A percentile compares a stretch with the other conserved stretches of the same genome.
Conservation (phyloP, 35 echinoderm and acorn worm genomes). For the Heliocidaris erythrogramma region DNA sequence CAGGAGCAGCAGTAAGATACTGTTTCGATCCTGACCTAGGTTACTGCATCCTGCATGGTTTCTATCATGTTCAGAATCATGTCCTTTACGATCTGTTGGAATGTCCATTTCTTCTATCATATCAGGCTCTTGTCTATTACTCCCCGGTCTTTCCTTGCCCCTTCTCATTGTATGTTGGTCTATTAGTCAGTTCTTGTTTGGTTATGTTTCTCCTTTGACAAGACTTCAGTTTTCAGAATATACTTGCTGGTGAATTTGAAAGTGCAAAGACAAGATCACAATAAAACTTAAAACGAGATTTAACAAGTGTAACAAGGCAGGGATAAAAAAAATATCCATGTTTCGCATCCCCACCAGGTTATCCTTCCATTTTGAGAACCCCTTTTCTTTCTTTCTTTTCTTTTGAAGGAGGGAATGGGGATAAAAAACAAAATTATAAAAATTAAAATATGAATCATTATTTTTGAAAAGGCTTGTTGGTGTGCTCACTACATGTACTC, state of each 20-base stretch:
- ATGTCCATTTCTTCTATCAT: neutral
- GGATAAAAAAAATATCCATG: too few species aligned
- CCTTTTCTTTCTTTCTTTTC: too few species aligned
- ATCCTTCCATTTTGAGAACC: too few species aligned
- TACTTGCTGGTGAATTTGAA: neutral
- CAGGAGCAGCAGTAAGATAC: conserved; percentile 70
- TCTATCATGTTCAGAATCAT: neutral
- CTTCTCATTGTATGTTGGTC: neutral
- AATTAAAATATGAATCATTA: too few species aligned
- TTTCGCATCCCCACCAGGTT: too few species aligned
- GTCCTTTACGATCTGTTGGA: neutral
- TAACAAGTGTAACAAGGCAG: too few species aligned
- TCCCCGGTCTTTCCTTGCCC: neutral
- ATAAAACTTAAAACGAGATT: neutral
- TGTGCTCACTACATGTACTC: too few species aligned
- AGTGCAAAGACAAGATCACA: neutral
- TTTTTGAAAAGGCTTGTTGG: too few species aligned
- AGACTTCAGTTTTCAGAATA: neutral
- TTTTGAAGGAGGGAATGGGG: too few species aligned
- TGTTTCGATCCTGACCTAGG: conserved; percentile 45
- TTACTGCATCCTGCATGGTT: conserved; percentile 12
- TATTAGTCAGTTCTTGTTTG: neutral
- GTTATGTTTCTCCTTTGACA: neutral
- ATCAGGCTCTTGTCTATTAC: neutral
- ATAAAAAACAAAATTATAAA: too few species aligned